phyloP scores from a whole-genome alignment of 1,140 invertebrate genomes.

The Belonocnema kinseyi region DNA sequence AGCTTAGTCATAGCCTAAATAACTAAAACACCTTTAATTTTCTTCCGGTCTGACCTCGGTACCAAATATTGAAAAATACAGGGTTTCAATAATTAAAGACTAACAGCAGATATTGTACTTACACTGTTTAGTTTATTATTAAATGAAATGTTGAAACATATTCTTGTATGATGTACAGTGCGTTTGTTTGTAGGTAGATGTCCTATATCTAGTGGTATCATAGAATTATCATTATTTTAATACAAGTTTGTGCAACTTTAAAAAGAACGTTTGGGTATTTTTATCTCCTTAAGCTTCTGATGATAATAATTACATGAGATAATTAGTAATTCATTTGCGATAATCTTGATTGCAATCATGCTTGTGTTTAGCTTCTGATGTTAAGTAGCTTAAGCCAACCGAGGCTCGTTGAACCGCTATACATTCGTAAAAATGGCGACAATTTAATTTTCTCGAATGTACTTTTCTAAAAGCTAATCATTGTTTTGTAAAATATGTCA shows the following conservation, averaged over 20 bases:
- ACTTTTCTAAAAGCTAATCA: neutral
- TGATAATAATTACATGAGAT: constrained; percentile 47
- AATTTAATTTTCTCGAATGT: neutral
- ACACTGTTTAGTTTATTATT: constrained; percentile 76
- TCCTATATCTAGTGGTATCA: constrained; percentile 73
- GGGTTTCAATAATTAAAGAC: no score
- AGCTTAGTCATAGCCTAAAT: no score
- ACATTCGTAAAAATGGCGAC: neutral
- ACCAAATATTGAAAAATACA: no score
- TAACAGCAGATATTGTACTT: constrained; percentile 62
- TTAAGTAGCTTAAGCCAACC: constrained; percentile 2
- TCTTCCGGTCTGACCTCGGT: no score
- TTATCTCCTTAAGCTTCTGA: constrained; percentile 44
- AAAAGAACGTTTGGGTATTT: constrained; percentile 50
- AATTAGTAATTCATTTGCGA: constrained; percentile 51
- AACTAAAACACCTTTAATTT: no score
- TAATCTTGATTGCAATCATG: constrained; percentile 48
- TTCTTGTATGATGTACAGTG: constrained; percentile 74
- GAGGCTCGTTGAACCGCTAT: neutral
- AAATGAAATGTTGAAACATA: constrained; percentile 75
- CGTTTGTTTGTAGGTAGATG: constrained; percentile 71
- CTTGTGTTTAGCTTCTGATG: constrained; percentile 47
- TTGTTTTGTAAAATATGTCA: neutral
- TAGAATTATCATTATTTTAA: constrained; percentile 75
- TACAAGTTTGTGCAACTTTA: constrained; percentile 66